A percentile compares a stretch with the other conserved stretches of the same genome.
These are phyloP conservation scores for Polyommatus icarus DNA, from an alignment of 2,888 invertebrate species.

Conservation along the genomic window DNA sequence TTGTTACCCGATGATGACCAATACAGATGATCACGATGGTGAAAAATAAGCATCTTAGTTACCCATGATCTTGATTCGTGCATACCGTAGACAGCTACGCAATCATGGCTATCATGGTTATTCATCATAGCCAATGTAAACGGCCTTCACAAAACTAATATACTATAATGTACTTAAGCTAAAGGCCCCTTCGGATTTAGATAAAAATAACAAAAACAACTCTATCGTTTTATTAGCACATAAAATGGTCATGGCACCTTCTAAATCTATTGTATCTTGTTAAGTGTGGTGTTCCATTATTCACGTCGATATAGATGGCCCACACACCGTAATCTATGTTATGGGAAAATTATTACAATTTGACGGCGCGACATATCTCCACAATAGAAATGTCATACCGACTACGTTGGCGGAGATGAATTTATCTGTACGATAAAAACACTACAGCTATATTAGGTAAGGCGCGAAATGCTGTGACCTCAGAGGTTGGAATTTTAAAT, in stretches of 20 bases:
- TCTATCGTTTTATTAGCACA: slow-evolving; percentile 16
- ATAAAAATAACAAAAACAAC: not conserved
- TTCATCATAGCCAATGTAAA: too few species aligned
- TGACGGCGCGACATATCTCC: slow-evolving; percentile 48
- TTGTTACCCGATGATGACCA: too few species aligned
- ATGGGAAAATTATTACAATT: slow-evolving; percentile 65
- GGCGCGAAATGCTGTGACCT: slow-evolving; percentile 47
- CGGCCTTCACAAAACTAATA: not conserved
- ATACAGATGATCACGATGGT: too few species aligned
- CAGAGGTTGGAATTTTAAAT: slow-evolving; percentile 46
- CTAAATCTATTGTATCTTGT: slow-evolving; percentile 15
- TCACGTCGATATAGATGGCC: slow-evolving; percentile 39
- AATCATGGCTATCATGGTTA: too few species aligned
- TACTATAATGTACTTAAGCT: not conserved
- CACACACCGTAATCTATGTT: slow-evolving; percentile 47
- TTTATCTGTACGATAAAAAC: slow-evolving; percentile 42
- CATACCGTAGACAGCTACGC: too few species aligned
- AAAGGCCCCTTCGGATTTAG: not conserved
- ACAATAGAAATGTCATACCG: slow-evolving; percentile 43
- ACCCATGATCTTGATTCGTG: too few species aligned
- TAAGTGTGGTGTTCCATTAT: slow-evolving; percentile 36
- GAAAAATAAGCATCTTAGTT: too few species aligned
- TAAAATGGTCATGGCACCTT: not conserved
- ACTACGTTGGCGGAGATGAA: slow-evolving; percentile 44
- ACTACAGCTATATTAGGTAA: slow-evolving; percentile 44